Evolutionary conservation across 2,113 vertebrate species (phyloP).

Genomic region (Corythoichthys intestinalis): DNA sequence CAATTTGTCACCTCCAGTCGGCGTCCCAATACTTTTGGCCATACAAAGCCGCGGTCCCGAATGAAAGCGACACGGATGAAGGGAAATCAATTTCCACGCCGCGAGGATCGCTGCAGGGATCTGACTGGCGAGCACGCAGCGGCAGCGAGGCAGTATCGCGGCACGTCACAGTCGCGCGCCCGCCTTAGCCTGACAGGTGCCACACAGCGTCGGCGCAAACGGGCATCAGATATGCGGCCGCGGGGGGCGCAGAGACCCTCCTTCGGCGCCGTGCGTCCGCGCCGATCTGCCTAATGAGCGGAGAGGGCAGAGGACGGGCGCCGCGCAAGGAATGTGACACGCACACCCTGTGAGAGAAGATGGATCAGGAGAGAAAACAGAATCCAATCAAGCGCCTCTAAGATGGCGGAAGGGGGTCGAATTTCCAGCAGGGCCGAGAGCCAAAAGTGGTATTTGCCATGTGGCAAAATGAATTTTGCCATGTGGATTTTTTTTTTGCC

Average conservation of each 20-base stretch:
- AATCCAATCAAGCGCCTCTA: constrained; percentile 49
- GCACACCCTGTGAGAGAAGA: constrained; percentile 13
- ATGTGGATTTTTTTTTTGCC: too few species aligned
- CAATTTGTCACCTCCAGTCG: neutral
- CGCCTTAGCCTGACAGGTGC: constrained; percentile 64
- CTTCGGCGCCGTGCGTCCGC: constrained; percentile 32
- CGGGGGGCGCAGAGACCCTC: constrained; percentile 31
- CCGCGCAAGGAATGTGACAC: constrained; percentile 32
- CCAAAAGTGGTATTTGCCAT: too few species aligned
- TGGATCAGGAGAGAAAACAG: constrained; percentile 50
- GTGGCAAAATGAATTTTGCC: too few species aligned
- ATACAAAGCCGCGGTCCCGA: constrained; percentile 7
- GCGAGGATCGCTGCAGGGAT: constrained; percentile 50
- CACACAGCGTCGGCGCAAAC: constrained; percentile 65
- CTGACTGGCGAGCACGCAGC: constrained; percentile 29
- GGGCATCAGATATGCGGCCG: constrained; percentile 58
- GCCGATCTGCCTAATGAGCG: constrained; percentile 53
- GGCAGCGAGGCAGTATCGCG: constrained; percentile 39
- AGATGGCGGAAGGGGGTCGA: constrained; percentile 15
- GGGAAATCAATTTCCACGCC: constrained; percentile 40
- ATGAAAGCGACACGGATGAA: constrained; percentile 46
- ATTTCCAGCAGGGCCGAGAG: too few species aligned
- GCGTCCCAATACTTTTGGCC: neutral
- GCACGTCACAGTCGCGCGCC: constrained; percentile 44
- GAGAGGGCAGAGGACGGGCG: constrained; percentile 20